Percentiles rank a stretch among this genome's conserved stretches.
Conservation (phyloP, 2,888 invertebrate species). For the Celastrina argiolus region DNA sequence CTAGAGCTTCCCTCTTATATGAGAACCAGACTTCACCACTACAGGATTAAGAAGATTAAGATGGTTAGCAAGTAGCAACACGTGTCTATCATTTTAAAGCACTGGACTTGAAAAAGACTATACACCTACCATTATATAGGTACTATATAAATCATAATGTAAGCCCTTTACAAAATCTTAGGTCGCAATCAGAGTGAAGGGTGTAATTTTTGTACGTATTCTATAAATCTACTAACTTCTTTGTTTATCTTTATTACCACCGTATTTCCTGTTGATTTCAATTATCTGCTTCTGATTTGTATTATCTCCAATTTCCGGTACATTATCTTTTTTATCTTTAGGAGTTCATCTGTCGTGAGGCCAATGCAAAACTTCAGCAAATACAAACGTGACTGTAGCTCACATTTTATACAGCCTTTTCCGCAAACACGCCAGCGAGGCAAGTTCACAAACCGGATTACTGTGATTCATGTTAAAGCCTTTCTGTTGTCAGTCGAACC, state of each 20-base stretch:
- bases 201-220: not conserved
- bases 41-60: too few relatives aligned
- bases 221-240: not conserved
- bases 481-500: slow-evolving; percentile 10
- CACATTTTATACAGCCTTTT: slow-evolving; percentile 8
- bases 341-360: not conserved
- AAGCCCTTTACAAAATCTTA: too few relatives aligned
- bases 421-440: slow-evolving; percentile 10
- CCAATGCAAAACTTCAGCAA: not conserved
- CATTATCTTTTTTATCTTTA: not conserved
- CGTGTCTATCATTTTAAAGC: too few relatives aligned
- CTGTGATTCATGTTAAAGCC: slow-evolving; percentile 13
- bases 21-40: too few relatives aligned
- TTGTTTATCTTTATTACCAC: not conserved
- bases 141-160: too few relatives aligned
- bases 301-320: not conserved
- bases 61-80: too few relatives aligned
- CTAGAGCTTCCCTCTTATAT: too few relatives aligned
- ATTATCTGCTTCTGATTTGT: not conserved
- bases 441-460: slow-evolving; percentile 14
- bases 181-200: not conserved
- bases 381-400: not conserved
- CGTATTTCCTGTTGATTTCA: not conserved
- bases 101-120: too few relatives aligned
- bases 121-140: too few relatives aligned